Evolutionary conservation across 2,113 vertebrate species (phyloP).

Genomic region (Indri indri): DNA sequence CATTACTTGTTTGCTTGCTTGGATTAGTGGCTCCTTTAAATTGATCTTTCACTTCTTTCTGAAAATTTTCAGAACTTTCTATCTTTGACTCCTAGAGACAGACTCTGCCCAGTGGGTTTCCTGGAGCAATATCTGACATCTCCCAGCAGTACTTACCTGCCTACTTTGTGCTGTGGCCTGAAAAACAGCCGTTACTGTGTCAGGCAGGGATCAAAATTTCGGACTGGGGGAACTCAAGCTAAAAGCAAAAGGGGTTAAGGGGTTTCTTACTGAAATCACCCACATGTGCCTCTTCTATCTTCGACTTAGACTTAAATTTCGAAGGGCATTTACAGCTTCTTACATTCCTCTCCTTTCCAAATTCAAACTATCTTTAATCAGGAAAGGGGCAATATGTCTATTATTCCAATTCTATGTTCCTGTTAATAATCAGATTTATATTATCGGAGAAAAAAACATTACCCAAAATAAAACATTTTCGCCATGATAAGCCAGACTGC

Average conservation of each 20-base stretch:
- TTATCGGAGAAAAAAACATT: background rate
- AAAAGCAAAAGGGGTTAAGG: background rate
- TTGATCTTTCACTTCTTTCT: background rate
- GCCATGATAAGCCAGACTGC: background rate
- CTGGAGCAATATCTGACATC: background rate
- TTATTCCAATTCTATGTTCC: background rate
- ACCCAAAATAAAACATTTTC: background rate
- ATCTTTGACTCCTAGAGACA: background rate
- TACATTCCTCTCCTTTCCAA: background rate
- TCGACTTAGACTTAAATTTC: background rate
- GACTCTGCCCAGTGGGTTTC: background rate
- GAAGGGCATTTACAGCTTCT: background rate
- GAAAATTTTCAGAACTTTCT: background rate
- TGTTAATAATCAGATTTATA: background rate
- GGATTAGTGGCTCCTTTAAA: background rate
- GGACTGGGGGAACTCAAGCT: background rate
- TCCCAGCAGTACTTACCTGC: background rate
- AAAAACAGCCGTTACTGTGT: background rate
- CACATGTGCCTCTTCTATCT: background rate
- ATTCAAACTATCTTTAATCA: background rate
- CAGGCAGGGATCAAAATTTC: background rate
- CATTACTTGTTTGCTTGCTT: background rate
- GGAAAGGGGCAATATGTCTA: background rate
- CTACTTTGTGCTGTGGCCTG: background rate
- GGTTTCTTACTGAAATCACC: background rate